phyloP scores from a whole-genome alignment of 2,888 invertebrate species.

The Petrophora chlorosata region DNA sequence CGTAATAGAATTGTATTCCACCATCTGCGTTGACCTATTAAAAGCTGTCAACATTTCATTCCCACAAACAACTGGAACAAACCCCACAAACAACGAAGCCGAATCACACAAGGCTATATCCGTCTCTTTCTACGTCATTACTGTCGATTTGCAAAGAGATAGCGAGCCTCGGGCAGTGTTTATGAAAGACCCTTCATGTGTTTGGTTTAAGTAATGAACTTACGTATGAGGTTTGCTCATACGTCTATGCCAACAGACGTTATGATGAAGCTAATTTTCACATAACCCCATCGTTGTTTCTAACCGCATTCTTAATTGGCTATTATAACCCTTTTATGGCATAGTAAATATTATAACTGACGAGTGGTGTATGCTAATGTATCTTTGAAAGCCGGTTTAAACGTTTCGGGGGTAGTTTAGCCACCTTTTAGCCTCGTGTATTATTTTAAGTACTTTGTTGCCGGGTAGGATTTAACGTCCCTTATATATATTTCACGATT shows the following conservation, averaged over 20 bases:
- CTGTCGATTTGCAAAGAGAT: constrained; percentile 51
- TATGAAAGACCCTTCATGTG: constrained; percentile 46
- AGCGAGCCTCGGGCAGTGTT: constrained; percentile 47
- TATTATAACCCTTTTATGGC: constrained; percentile 15
- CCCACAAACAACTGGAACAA: neutral
- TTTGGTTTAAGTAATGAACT: constrained; percentile 50
- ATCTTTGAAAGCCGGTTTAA: constrained; percentile 2
- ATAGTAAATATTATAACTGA: constrained; percentile 19
- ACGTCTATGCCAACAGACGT: constrained; percentile 17
- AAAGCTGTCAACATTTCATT: no score
- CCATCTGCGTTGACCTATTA: no score
- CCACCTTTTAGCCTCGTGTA: neutral
- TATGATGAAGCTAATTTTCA: constrained; percentile 14
- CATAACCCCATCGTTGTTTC: neutral
- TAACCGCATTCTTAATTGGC: constrained; percentile 11
- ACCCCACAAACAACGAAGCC: neutral
- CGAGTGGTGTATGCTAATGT: constrained; percentile 10
- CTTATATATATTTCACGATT: no score
- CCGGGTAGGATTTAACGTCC: neutral
- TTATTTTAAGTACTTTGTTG: neutral
- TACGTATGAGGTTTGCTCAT: constrained; percentile 26
- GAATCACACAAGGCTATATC: constrained; percentile 19
- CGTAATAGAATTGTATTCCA: no score
- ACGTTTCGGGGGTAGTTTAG: constrained; percentile 3
- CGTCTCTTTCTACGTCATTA: constrained; percentile 50